A percentile compares a stretch with the other conserved stretches of the same genome.
Evolutionary conservation across 2,113 vertebrate species (phyloP).

Genomic region (Chaenocephalus aceratus): DNA sequence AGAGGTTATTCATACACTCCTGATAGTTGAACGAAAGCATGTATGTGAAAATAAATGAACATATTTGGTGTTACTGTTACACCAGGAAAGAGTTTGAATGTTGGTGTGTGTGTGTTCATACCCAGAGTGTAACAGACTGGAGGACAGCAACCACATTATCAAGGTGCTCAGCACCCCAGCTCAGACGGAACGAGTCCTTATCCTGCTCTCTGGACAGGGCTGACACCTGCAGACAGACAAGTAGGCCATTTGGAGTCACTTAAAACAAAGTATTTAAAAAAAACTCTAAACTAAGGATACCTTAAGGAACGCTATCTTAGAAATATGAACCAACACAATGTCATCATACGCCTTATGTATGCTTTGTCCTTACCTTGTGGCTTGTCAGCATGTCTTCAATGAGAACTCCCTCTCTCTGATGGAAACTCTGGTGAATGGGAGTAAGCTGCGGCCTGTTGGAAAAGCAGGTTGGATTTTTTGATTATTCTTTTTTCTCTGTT

Average conservation of each 20-base stretch:
- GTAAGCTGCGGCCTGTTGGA: constrained; percentile 88
- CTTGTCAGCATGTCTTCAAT: constrained; percentile 92
- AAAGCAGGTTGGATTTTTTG: constrained; percentile 6
- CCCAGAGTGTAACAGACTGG: constrained; percentile 96
- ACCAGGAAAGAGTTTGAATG: background rate
- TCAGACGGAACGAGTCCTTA: constrained; percentile 92
- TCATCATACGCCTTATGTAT: background rate
- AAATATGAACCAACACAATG: background rate
- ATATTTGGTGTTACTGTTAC: constrained; percentile 1
- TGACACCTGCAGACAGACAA: constrained; percentile 82
- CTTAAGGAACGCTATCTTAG: background rate
- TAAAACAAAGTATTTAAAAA: background rate
- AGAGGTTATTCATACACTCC: constrained; percentile 21
- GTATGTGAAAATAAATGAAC: background rate
- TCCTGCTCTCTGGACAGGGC: constrained; percentile 89
- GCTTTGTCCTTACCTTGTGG: constrained; percentile 86
- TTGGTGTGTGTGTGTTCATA: constrained; percentile 50
- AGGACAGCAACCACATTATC: constrained; percentile 97
- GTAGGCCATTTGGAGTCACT: background rate
- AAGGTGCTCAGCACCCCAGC: constrained; percentile 95
- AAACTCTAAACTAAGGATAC: background rate
- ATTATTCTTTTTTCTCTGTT: background rate
- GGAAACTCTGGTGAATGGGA: constrained; percentile 88
- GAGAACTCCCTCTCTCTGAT: constrained; percentile 88
- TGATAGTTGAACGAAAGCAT: constrained; percentile 1